Conservation (phyloP, 2,797 vertebrate species). For the Rhodeus uyekii region DNA sequence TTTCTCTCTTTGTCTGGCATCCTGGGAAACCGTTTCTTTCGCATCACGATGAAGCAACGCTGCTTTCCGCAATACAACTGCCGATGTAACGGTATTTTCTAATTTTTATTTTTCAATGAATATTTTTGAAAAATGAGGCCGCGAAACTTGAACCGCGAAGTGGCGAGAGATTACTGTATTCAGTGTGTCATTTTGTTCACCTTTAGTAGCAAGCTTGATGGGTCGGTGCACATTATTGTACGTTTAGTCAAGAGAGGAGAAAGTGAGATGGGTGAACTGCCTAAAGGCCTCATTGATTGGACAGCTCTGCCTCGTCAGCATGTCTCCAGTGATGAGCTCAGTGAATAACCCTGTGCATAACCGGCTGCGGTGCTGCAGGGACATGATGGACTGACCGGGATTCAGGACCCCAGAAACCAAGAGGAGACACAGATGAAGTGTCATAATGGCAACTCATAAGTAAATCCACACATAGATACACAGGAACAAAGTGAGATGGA, state of each 20-base stretch:
- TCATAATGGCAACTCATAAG: conserved; percentile 20
- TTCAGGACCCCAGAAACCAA: not conserved
- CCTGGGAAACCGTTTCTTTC: no score
- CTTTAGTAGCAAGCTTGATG: not conserved
- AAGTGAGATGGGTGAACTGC: conserved; percentile 21
- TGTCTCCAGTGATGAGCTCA: conserved; percentile 35
- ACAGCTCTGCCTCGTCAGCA: conserved; percentile 51
- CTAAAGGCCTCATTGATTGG: conserved; percentile 52
- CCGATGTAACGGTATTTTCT: no score
- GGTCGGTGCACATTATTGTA: not conserved
- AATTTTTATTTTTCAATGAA: no score
- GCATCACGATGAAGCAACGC: no score
- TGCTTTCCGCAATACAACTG: no score
- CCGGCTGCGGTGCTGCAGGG: conserved; percentile 16
- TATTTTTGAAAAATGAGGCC: no score
- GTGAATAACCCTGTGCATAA: conserved; percentile 37
- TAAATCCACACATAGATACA: conserved; percentile 2
- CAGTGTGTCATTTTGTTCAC: not conserved
- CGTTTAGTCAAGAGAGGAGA: conserved; percentile 26
- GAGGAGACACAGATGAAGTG: not conserved
- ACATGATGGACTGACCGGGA: not conserved
- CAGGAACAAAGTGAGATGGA: not conserved
- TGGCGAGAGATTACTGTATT: no score
- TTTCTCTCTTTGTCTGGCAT: no score
- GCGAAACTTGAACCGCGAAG: no score